phyloP scores from a whole-genome alignment of 2,888 invertebrate species.

The Holacanthella duospinosa region DNA sequence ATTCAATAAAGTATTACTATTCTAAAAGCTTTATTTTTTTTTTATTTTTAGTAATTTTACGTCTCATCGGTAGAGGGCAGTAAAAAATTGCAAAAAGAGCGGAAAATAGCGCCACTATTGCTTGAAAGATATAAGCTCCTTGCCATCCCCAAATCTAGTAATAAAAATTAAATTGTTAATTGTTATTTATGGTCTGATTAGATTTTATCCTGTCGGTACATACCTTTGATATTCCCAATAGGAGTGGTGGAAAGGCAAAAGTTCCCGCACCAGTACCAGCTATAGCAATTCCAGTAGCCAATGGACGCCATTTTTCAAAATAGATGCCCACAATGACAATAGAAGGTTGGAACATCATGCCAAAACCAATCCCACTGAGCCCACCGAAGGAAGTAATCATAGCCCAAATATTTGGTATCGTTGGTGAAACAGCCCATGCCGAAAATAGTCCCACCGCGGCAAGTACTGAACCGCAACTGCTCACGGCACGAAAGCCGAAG shows the following conservation, averaged over 20 bases:
- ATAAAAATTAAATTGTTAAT: background rate
- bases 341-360: slow-evolving; percentile 88
- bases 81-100: slow-evolving; percentile 67
- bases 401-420: slow-evolving; percentile 17
- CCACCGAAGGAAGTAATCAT: slow-evolving; percentile 24
- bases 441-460: slow-evolving; percentile 58
- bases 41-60: slow-evolving; percentile 11
- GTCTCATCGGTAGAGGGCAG: slow-evolving; percentile 54
- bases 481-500: slow-evolving; percentile 79
- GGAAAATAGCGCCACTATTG: slow-evolving; percentile 61
- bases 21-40: no score
- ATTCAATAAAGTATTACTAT: background rate
- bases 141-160: slow-evolving; percentile 57
- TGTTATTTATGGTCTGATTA: background rate
- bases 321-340: slow-evolving; percentile 93
- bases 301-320: slow-evolving; percentile 86
- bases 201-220: no score
- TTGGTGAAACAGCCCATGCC: slow-evolving; percentile 45
- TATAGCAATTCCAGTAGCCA: slow-evolving; percentile 90
- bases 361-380: slow-evolving; percentile 63
- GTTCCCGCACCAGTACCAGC: slow-evolving; percentile 93
- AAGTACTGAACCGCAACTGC: slow-evolving; percentile 68
- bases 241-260: slow-evolving; percentile 71
- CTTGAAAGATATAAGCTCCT: slow-evolving; percentile 60
- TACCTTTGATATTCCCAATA: slow-evolving; percentile 50